Base-by-base conservation (phyloP, 2,888 invertebrate species). In the Agrochola lychnidis region DNA sequence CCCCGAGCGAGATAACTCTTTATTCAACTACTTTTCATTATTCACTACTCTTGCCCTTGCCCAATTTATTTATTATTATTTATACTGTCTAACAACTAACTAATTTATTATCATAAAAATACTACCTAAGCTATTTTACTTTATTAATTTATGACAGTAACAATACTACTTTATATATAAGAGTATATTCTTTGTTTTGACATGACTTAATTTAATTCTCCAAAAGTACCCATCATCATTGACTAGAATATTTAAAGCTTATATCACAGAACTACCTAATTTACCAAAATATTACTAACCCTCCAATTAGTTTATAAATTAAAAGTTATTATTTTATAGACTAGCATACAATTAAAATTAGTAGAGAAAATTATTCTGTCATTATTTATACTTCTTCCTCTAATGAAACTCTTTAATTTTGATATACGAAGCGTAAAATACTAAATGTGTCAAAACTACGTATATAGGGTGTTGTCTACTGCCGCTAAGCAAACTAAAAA, bases 291-390 rank as follows among this genome's bases (percentile, higher is more conserved):
- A 64, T 67, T 19, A 63, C 61, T 75, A 53, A 56, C 70, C 68
- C 66, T 88, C 84, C 87, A 77, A 85, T 93, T 93, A 93, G 91
- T 78, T 68, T 1, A 40, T 56, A 36, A 68, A n/a, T n/a, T 79
- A 78, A 77, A 72, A 79, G 83, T 89, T 88, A 83, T 78, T 73
- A 70, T 82, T 87, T 88, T 87, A 88, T 83, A 84, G 71, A 90
- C 94, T 95, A 94, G 94, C 94, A 95, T 94, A 94, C 19, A 77
- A 83, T 85, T 92, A 91, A 87, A 92, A 93, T 94, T 93, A 94
- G 91, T 91, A 82, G 74, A 87, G 87, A 87, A 90, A 87, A 88
- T 88, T 87, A 88, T 72, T 79, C 73, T 74, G 68, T 75, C 51
- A 77, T 71, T 78, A 64, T 74, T 70, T 72, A 63, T 30, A 64